A percentile compares a stretch with the other conserved stretches of the same genome.
Evolutionary conservation across 2,797 vertebrate genomes (phyloP).

Genomic region (Sebastes iracundus): DNA sequence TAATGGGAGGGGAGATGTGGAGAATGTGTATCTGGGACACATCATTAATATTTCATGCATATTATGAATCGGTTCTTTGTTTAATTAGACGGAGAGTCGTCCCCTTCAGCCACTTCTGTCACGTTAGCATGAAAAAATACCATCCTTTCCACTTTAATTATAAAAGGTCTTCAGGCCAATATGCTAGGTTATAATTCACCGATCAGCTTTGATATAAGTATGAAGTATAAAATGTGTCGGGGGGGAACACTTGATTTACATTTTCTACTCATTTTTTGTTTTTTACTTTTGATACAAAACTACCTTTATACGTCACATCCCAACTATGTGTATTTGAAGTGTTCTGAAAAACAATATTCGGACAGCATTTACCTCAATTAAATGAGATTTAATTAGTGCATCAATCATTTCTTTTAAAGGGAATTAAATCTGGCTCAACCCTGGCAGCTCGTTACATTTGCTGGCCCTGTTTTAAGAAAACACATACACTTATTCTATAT

Average conservation of each 20-base stretch:
- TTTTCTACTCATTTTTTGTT: slow-evolving; percentile 22
- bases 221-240: slow-evolving; percentile 51
- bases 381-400: slow-evolving; percentile 15
- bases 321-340: neutral
- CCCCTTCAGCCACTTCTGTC: slow-evolving; percentile 78
- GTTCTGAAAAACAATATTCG: neutral
- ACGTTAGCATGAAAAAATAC: slow-evolving; percentile 77
- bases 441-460: neutral
- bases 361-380: slow-evolving; percentile 17
- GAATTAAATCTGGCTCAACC: slow-evolving; percentile 17
- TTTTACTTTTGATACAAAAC: neutral
- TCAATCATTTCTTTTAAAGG: slow-evolving; percentile 11
- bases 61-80: slow-evolving; percentile 76
- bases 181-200: slow-evolving; percentile 65
- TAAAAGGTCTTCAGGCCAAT: slow-evolving; percentile 77
- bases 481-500: neutral
- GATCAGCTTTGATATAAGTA: slow-evolving; percentile 63
- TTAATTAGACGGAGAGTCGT: slow-evolving; percentile 74
- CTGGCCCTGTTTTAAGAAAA: neutral
- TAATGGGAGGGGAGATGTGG: slow-evolving; percentile 40
- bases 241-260: slow-evolving; percentile 43
- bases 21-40: slow-evolving; percentile 59
- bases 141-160: slow-evolving; percentile 79
- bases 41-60: slow-evolving; percentile 72
- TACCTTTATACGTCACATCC: neutral